Conservation (phyloP, 2,888 invertebrate species). For the Eristalinus aeneus region DNA sequence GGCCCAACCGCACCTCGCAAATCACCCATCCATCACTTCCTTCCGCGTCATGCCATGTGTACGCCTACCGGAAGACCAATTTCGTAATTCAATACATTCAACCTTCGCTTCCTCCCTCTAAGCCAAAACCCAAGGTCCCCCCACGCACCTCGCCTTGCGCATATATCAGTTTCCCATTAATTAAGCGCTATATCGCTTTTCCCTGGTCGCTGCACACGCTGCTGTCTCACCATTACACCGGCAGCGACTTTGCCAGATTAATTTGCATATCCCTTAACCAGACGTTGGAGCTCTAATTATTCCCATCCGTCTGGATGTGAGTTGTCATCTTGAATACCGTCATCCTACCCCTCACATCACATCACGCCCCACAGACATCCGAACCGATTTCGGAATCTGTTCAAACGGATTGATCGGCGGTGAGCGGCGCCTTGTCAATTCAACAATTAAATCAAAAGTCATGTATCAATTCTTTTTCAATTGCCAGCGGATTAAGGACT, state of each 20-base stretch:
- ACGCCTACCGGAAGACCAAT: neutral
- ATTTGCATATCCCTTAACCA: constrained; percentile 52
- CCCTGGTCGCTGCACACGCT: neutral
- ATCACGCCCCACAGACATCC: constrained; percentile 2
- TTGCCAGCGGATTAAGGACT: constrained; percentile 34
- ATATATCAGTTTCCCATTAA: constrained; percentile 59
- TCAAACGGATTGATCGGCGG: constrained; percentile 43
- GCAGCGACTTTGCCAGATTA: constrained; percentile 45
- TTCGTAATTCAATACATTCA: constrained; percentile 20
- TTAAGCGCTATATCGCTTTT: constrained; percentile 54
- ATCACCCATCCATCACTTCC: neutral
- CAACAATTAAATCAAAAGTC: constrained; percentile 40
- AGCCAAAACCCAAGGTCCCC: neutral
- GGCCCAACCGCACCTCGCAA: neutral
- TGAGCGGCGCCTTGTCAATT: constrained; percentile 34
- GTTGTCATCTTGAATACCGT: constrained; percentile 17
- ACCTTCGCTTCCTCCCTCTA: constrained; percentile 6
- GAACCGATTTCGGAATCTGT: constrained; percentile 40
- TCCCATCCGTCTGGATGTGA: constrained; percentile 53
- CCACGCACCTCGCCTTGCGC: neutral
- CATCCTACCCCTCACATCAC: neutral
- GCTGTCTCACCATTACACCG: neutral
- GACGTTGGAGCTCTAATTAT: constrained; percentile 37
- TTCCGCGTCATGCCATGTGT: neutral
- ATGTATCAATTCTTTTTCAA: constrained; percentile 38